Percentiles rank a stretch among this genome's conserved stretches.
Evolutionary conservation across 2,888 invertebrate species (phyloP).

Genomic region (Clivina fossor): DNA sequence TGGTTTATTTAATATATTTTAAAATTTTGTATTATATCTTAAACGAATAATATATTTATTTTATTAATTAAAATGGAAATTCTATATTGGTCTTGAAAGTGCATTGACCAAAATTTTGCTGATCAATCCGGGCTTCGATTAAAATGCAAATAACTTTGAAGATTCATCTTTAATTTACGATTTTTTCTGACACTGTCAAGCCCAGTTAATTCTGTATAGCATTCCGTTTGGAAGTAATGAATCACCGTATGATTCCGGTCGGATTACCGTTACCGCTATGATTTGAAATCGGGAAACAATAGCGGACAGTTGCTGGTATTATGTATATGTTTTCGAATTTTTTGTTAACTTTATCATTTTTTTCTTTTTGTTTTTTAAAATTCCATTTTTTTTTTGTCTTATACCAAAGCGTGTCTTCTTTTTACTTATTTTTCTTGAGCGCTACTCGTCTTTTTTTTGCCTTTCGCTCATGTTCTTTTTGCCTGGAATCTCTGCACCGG

Average conservation of each 20-base stretch:
- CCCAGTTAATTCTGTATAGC: conserved; percentile 19
- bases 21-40: no score
- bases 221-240: conserved; percentile 13
- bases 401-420: neutral
- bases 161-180: conserved; percentile 28
- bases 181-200: conserved; percentile 6
- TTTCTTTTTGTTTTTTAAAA: conserved; percentile 13
- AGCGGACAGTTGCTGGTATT: neutral
- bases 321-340: neutral
- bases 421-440: conserved; percentile 16
- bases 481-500: conserved; percentile 30
- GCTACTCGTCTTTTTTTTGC: conserved; percentile 1
- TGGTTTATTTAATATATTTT: no score
- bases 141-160: conserved; percentile 23
- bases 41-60: no score
- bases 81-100: no score
- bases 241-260: conserved; percentile 23
- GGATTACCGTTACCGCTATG: conserved; percentile 23
- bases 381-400: conserved; percentile 26
- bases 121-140: conserved; percentile 4
- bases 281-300: conserved; percentile 8
- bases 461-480: neutral
- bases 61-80: no score
- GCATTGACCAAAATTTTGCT: no score
- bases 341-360: neutral